phyloP scores from a whole-genome alignment of 2,797 vertebrate genomes.

The Chrysocyon brachyurus region DNA sequence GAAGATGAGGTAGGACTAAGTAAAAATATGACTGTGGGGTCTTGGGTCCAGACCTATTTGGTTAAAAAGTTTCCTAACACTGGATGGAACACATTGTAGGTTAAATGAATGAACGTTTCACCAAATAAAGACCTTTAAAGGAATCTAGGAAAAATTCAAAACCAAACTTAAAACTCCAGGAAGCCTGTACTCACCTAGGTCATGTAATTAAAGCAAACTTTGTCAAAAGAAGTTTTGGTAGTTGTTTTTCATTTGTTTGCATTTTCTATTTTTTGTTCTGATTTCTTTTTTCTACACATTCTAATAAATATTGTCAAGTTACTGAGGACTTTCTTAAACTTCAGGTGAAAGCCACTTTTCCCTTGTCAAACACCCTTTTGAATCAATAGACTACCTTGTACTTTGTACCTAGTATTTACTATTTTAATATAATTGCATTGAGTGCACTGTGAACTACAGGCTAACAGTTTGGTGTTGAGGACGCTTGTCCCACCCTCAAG shows the following conservation, averaged over 20 bases:
- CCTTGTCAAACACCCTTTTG: background rate
- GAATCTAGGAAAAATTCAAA: background rate
- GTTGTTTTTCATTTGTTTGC: background rate
- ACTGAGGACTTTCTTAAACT: background rate
- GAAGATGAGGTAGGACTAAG: background rate
- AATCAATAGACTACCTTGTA: background rate
- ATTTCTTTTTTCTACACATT: background rate
- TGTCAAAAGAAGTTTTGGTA: background rate
- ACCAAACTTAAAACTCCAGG: background rate
- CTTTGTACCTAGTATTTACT: background rate
- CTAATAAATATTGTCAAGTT: background rate
- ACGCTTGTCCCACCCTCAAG: background rate
- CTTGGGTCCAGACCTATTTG: background rate
- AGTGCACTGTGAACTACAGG: background rate
- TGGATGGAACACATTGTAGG: background rate
- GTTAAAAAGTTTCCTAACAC: background rate
- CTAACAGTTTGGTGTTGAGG: background rate
- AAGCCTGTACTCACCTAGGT: background rate
- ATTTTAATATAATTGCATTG: background rate
- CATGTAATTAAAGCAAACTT: background rate
- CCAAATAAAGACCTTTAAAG: background rate
- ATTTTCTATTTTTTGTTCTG: conserved; percentile 19
- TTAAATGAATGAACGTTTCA: background rate
- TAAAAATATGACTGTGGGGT: background rate
- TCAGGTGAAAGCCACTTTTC: background rate